Base-by-base conservation (phyloP, 2,797 vertebrate species). In the Tolypeutes matacus region DNA sequence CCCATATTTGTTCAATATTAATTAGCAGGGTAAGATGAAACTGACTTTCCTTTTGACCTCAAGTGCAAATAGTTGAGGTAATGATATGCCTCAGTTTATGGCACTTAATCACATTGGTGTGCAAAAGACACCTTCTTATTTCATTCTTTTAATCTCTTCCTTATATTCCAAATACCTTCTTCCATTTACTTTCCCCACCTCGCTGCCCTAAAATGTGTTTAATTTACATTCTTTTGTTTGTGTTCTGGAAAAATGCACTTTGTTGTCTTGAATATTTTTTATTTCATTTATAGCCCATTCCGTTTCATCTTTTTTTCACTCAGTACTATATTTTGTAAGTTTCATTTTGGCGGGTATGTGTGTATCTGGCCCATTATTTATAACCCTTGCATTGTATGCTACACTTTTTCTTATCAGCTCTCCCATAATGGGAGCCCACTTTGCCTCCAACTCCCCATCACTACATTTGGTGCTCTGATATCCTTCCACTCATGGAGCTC, bases 181-280 rank as follows among this genome's bases (percentile, higher is more conserved):
- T 4, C 67, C 76, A 36, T 15, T 31, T 34, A 15, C 14, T 27
- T 49, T 18, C 31, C 4, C 31, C 8, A 1, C 2, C 3, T 56
- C 58, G 64, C 15, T 73, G 6, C 46, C 89, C 64, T 93, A 60
- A 27, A 95, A 46, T 85, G 39, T 0, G 7, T 27, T 88, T 77
- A 60, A 83, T 93, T 62, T 85, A 77, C 27, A 78, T 81, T 60
- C n/a, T 49, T 94, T 73, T 85, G 20, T 77, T 31, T 69, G 60
- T 58, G 20, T 85, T 88, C 69, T 84, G 34, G 78, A 15, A 64
- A 89, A 89, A 72, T 64, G 8, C 5, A 53, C 65, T 87, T 92
- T 58, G 17, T 91, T 76, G 86, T 62, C 86, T 78, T 10, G 23
- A 67, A 2, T 75, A n/a, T 90, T 84, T 95, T 83, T 92, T 31